Evolutionary conservation across 1,140 invertebrate genomes (phyloP).

Genomic region (Zaprionus ghesquierei): DNA sequence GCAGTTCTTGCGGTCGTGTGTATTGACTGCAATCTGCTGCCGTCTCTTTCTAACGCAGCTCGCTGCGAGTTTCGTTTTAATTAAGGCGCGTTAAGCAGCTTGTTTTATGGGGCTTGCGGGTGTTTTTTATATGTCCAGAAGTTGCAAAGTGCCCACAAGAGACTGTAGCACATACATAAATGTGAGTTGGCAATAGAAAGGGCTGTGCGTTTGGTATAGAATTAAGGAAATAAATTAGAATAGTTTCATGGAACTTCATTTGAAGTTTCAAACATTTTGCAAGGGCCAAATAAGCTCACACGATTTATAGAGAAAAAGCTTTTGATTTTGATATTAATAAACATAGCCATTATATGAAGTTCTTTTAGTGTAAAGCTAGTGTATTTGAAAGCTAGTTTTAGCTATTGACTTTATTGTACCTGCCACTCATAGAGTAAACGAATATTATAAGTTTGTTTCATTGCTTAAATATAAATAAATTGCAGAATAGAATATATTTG

Average conservation of each 20-base stretch:
- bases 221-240: not conserved
- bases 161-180: not conserved
- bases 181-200: not conserved
- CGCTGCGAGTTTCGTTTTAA: constrained; percentile 56
- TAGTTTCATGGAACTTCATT: not conserved
- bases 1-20: constrained; percentile 37
- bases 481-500: too few relatives aligned
- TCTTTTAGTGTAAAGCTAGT: too few relatives aligned
- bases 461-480: too few relatives aligned
- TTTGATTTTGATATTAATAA: too few relatives aligned
- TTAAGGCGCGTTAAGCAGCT: constrained; percentile 60
- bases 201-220: not conserved
- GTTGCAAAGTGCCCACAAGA: not conserved
- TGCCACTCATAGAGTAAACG: too few relatives aligned
- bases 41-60: not conserved
- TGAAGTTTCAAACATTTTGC: not conserved
- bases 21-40: constrained; percentile 47
- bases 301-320: too few relatives aligned
- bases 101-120: constrained; percentile 50
- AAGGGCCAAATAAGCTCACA: too few relatives aligned
- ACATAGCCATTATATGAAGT: too few relatives aligned
- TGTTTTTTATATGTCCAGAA: constrained; percentile 20
- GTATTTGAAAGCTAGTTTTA: too few relatives aligned
- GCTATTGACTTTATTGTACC: too few relatives aligned
- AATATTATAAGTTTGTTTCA: too few relatives aligned